Evolutionary conservation across 2,797 vertebrate genomes (phyloP), one percentile per base, ranked within the genome.

Genomic region (Microcaecilia unicolor): DNA sequence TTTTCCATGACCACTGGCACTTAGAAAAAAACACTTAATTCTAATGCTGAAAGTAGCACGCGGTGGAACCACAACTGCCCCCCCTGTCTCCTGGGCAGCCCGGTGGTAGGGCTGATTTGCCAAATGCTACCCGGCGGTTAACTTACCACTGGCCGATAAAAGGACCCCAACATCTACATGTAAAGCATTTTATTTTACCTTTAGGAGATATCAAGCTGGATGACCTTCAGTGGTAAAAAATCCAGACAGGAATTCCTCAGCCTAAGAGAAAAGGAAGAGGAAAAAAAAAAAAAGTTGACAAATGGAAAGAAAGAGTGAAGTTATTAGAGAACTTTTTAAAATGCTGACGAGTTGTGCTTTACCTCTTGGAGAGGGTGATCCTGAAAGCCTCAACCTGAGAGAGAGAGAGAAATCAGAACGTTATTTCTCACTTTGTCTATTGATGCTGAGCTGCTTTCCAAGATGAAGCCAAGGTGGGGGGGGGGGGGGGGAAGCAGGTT

Each of bases 151-250:
- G n/a, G n/a, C n/a, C n/a, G n/a, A n/a, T n/a, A n/a, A n/a, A n/a
- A n/a, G n/a, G n/a, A n/a, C n/a, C n/a, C n/a, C n/a, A n/a, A n/a
- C n/a, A n/a, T n/a, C n/a, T n/a, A n/a, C n/a, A n/a, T n/a, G n/a
- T n/a, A n/a, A n/a, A n/a, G n/a, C 6, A 8, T 10, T 66, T 54
- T n/a, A n/a, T n/a, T n/a, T 8, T 59, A 88, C 91, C 74, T 56
- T 79, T 23, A 92, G 72, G 31, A 93, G 61, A 10, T 67, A 31
- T 84, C 85, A 63, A 93, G 67, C 40, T 74, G 61, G 1, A 62
- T 16, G 8, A 93, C 89, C 72, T 90, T 94, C 60, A 43, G 24
- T 3, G 91, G 91, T 49, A 93, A 79, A n/a, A 38, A 61, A 57
- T 16, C 28, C 67, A 21, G 64, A 84, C 44, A 94, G 88, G 42